Conservation (phyloP, 2,888 invertebrate genomes). For the Drosophila kokeensis region DNA sequence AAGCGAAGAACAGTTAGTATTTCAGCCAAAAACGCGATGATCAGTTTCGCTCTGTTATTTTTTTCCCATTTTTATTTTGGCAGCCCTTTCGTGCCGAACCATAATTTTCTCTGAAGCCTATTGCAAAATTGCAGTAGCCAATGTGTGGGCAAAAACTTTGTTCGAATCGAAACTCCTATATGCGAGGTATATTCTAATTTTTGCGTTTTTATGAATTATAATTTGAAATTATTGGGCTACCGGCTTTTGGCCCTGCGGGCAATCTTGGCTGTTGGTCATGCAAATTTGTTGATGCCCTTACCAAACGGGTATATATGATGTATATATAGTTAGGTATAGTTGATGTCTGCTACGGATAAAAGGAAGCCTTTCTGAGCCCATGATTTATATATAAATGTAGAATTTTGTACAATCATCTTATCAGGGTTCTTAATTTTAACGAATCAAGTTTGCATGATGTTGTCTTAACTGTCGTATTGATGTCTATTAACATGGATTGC, state of each 20-base stretch:
- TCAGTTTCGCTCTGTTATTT: conserved; percentile 34
- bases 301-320: conserved; percentile 4
- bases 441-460: background rate
- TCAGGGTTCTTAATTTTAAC: background rate
- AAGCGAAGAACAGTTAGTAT: conserved; percentile 68
- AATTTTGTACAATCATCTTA: background rate
- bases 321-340: too few relatives aligned
- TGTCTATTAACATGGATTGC: background rate
- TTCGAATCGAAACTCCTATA: conserved; percentile 17
- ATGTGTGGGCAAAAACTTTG: conserved; percentile 24
- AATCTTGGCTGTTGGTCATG: conserved; percentile 42
- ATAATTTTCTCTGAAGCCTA: conserved; percentile 51
- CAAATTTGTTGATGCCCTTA: conserved; percentile 55
- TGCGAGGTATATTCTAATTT: conserved; percentile 71
- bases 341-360: background rate
- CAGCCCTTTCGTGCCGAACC: conserved; percentile 57
- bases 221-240: conserved; percentile 76
- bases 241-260: conserved; percentile 62
- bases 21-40: conserved; percentile 53
- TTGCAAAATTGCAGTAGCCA: conserved; percentile 73
- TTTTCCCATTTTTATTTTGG: conserved; percentile 2
- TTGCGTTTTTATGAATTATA: conserved; percentile 73
- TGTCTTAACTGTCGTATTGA: background rate
- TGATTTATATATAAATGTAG: background rate
- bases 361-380: background rate